phyloP scores from a whole-genome alignment of 2,797 vertebrate genomes.

The Phrynocephalus forsythii region DNA sequence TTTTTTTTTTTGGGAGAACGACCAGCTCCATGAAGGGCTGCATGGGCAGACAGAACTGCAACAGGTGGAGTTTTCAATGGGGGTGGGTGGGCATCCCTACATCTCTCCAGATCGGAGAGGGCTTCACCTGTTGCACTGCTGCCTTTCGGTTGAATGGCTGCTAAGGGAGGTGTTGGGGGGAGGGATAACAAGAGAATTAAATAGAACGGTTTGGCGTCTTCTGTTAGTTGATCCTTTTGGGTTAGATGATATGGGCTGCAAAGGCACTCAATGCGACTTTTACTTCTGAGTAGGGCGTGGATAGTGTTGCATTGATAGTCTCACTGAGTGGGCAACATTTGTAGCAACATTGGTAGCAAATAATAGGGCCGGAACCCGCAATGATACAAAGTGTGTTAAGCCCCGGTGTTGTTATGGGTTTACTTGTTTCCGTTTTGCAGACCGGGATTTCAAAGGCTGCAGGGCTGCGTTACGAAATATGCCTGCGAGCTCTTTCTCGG shows the following conservation, averaged over 20 bases:
- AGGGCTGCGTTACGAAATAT: too few species aligned
- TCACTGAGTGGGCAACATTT: too few species aligned
- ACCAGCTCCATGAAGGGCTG: background rate
- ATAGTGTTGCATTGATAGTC: too few species aligned
- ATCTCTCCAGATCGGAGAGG: too few species aligned
- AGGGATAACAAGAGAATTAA: background rate
- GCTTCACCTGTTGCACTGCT: background rate
- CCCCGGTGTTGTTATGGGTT: background rate
- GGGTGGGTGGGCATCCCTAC: too few species aligned
- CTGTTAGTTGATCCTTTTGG: background rate
- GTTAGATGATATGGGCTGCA: background rate
- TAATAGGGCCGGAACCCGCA: background rate
- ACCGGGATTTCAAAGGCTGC: too few species aligned
- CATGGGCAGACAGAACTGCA: background rate
- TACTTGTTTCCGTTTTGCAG: too few species aligned
- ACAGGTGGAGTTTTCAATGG: background rate
- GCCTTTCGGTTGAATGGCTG: background rate
- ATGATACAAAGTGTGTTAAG: background rate
- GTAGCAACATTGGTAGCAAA: background rate
- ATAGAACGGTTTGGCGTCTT: background rate
- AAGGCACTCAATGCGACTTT: background rate
- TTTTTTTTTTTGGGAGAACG: too few species aligned
- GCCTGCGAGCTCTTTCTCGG: background rate
- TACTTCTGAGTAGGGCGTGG: background rate
- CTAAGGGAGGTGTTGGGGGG: too few species aligned